phyloP scores from a whole-genome alignment of 2,797 vertebrate species.

The Lepus townsendii region DNA sequence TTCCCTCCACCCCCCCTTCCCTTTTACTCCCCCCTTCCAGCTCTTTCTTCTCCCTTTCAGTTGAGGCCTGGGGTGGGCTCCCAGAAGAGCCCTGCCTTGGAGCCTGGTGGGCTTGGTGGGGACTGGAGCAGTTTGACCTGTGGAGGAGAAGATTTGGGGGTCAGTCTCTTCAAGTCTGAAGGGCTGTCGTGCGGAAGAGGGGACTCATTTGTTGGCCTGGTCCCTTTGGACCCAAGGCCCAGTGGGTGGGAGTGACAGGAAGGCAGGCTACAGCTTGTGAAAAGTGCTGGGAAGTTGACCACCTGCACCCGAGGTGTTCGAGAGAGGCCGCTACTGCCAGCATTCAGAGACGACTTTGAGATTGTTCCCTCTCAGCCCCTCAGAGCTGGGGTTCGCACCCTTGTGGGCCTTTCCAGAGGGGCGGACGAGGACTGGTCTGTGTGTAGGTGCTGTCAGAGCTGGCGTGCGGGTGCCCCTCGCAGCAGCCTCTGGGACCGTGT shows the following conservation, averaged over 20 bases:
- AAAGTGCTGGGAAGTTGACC: not conserved
- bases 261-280: slow-evolving; percentile 7
- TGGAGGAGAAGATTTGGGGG: not conserved
- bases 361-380: not conserved
- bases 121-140: not conserved
- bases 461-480: not conserved
- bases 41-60: slow-evolving; percentile 88
- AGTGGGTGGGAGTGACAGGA: not conserved
- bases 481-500: not conserved
- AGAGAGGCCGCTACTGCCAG: not conserved
- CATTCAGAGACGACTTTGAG: not conserved
- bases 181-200: not conserved
- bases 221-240: not conserved
- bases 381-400: not conserved
- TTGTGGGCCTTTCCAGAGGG: no score
- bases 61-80: slow-evolving; percentile 85
- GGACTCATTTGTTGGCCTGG: not conserved
- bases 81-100: slow-evolving; percentile 52
- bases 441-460: not conserved
- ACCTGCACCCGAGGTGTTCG: not conserved
- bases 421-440: not conserved
- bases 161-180: not conserved
- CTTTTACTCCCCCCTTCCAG: slow-evolving; percentile 82
- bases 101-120: slow-evolving; percentile 55
- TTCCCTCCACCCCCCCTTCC: slow-evolving; percentile 83